These are phyloP conservation scores for Podocnemis expansa DNA, from an alignment of 2,113 vertebrate genomes.

Conservation along the genomic window DNA sequence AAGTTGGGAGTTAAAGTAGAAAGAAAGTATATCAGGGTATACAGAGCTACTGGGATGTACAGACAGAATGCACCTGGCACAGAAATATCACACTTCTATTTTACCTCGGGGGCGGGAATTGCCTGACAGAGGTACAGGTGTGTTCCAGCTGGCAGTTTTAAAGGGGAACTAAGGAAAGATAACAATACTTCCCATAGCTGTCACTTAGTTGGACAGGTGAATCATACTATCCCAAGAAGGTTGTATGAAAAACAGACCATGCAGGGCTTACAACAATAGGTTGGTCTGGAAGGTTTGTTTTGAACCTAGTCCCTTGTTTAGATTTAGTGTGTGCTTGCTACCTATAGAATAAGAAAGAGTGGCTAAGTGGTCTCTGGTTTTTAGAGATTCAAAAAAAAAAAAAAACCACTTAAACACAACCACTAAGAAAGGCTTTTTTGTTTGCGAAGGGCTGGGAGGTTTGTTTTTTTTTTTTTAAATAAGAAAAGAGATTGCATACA, in stretches of 20 bases:
- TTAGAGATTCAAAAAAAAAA: not conserved
- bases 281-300: not conserved
- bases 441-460: not conserved
- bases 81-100: not conserved
- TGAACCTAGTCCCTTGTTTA: not conserved
- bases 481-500: not conserved
- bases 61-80: not conserved
- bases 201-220: not conserved
- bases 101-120: not conserved
- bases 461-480: no score
- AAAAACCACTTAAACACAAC: not conserved
- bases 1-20: not conserved
- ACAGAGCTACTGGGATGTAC: not conserved
- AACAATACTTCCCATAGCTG: not conserved
- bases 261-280: not conserved
- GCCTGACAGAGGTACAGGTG: not conserved
- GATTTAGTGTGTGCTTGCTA: not conserved
- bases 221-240: not conserved
- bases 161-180: not conserved
- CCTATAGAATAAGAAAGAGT: not conserved
- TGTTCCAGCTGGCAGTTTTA: not conserved
- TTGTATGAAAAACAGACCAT: not conserved
- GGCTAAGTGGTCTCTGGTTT: accelerated
- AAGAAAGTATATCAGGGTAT: not conserved
- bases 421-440: not conserved